phyloP scores from a whole-genome alignment of 1,140 invertebrate species.

The Orius insidiosus region DNA sequence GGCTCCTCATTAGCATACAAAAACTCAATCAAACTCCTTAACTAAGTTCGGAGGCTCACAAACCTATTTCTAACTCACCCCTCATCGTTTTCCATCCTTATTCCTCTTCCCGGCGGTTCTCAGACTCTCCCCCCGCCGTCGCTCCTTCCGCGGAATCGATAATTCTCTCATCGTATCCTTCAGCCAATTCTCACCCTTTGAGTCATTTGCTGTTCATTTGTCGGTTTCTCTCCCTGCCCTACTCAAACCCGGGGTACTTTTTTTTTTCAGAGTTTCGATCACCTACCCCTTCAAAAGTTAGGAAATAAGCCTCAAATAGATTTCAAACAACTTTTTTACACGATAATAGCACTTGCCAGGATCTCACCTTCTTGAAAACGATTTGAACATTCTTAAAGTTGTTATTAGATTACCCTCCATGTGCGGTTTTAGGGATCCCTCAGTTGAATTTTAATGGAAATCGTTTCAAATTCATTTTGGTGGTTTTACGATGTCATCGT shows the following conservation, averaged over 20 bases:
- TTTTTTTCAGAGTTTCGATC: too few species aligned
- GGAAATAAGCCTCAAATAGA: too few species aligned
- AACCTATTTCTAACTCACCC: slow-evolving; percentile 8
- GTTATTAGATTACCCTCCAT: too few species aligned
- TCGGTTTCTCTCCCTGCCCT: background rate
- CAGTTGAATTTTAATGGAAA: too few species aligned
- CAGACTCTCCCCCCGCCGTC: background rate
- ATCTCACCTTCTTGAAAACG: too few species aligned
- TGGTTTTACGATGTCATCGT: too few species aligned
- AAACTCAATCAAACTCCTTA: slow-evolving; percentile 9
- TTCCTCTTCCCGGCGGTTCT: background rate
- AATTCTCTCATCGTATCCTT: slow-evolving; percentile 7
- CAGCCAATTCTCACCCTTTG: slow-evolving; percentile 8
- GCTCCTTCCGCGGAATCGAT: slow-evolving; percentile 3
- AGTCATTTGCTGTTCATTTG: slow-evolving; percentile 7
- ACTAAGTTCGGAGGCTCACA: slow-evolving; percentile 7
- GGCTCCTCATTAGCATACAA: slow-evolving; percentile 7
- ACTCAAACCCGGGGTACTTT: background rate
- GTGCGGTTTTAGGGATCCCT: too few species aligned
- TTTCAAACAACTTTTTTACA: too few species aligned
- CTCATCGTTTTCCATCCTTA: background rate
- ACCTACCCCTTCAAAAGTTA: too few species aligned
- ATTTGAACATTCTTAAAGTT: too few species aligned
- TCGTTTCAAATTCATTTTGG: too few species aligned
- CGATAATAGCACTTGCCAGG: too few species aligned